Base-by-base conservation (phyloP, 2,113 vertebrate species). In the Bubo blakistoni region DNA sequence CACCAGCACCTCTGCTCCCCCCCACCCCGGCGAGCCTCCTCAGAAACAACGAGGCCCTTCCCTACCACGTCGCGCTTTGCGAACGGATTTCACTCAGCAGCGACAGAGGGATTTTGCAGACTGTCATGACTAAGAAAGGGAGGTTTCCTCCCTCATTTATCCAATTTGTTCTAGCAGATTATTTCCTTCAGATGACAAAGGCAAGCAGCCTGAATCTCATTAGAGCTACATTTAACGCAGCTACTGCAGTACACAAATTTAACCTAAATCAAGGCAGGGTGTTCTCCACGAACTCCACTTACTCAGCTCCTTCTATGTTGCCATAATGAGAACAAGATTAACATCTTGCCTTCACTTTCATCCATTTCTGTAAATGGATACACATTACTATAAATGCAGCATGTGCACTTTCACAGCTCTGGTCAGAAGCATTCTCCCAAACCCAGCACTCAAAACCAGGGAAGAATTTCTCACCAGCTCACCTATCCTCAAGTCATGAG, bases 161-260 rank as follows among this genome's bases (percentile, higher is more conserved):
- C 81, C 16, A 36, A 93, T 91, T 58, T 63, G 46, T 81, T 91
- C 51, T 63, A 89, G 90, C 61, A 67, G 90, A 58, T 79, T 54
- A 71, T 71, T 71, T 71, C 84, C 81, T 84, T 87, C 59, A 27
- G 87, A 66, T 66, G 59, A 93, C 90, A 94, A 91, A 96, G 80
- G 77, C 72, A 40, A 86, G 65, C 70, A 89, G 90, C 70, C 78
- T 38, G 87, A 79, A 87, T 47, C 70, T 95, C 70, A 47, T 79
- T 29, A 93, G 38, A 84, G 57, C 42, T 46, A 71, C 78, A n/a
- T 66, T 78, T 62, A 84, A 78, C 47, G 32, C n/a, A 55, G 78
- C 65, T 79, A 81, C 52, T 9, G 36, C 85, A 87, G 65, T 20
- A 81, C 71, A 38, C 67, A 67, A 46, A 84, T 76, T 78, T 71